These are phyloP conservation scores for Protosalanx chinensis DNA, from an alignment of 2,797 vertebrate species.

Conservation along the genomic window DNA sequence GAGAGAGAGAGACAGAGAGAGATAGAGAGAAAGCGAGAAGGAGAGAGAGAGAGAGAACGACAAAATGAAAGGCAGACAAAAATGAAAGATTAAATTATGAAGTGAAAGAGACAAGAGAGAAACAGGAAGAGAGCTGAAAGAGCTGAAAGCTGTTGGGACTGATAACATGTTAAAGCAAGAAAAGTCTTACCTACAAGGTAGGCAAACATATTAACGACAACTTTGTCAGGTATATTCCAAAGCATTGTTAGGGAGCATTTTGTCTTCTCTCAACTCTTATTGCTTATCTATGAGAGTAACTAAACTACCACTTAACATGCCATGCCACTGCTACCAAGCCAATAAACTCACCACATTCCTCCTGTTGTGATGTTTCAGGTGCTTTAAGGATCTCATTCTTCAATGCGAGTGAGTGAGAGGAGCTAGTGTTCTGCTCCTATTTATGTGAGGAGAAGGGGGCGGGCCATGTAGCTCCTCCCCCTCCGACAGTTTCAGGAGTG, in stretches of 20 bases:
- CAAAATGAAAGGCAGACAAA: constrained; percentile 60
- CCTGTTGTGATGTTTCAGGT: constrained; percentile 78
- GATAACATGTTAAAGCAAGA: constrained; percentile 20
- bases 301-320: constrained; percentile 37
- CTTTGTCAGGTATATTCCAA: constrained; percentile 39
- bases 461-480: constrained; percentile 46
- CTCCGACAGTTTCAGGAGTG: constrained; percentile 47
- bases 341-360: constrained; percentile 73
- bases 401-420: constrained; percentile 54
- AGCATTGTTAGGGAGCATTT: constrained; percentile 11
- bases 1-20: constrained; percentile 49
- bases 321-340: constrained; percentile 25
- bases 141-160: constrained; percentile 1
- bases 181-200: constrained; percentile 3
- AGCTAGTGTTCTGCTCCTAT: constrained; percentile 47
- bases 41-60: constrained; percentile 51
- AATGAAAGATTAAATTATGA: constrained; percentile 46
- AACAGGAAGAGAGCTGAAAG: constrained; percentile 35
- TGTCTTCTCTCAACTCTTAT: constrained; percentile 8
- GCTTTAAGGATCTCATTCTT: constrained; percentile 79
- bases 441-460: constrained; percentile 64
- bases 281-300: not conserved
- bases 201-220: constrained; percentile 24
- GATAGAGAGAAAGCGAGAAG: constrained; percentile 57
- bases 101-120: constrained; percentile 26